Evolutionary conservation across 1,140 invertebrate species (phyloP).

Genomic region (Heliconius hewitsoni): DNA sequence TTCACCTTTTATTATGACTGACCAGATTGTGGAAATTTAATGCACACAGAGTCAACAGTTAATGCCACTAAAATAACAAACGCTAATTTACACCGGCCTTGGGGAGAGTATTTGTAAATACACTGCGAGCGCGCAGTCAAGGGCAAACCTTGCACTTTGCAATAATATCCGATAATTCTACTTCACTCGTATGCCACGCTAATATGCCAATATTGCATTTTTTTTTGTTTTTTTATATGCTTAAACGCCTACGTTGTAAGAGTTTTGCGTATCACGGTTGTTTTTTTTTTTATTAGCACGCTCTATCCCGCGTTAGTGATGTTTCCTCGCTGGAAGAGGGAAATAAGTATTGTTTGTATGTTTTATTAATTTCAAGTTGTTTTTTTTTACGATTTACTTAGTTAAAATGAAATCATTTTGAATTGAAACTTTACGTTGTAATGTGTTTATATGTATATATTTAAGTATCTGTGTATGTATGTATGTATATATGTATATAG

Average conservation of each 20-base stretch:
- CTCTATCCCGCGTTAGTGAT: no score
- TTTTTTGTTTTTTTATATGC: conserved; percentile 10
- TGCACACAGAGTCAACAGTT: not conserved
- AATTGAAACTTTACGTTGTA: no score
- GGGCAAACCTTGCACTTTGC: conserved; percentile 53
- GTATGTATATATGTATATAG: not conserved
- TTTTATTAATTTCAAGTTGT: no score
- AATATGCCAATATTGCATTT: conserved; percentile 12
- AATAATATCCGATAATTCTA: conserved; percentile 52
- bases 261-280: not conserved
- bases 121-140: conserved; percentile 44
- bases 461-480: not conserved
- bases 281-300: no score
- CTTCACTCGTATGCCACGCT: conserved; percentile 26
- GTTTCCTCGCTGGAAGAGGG: no score
- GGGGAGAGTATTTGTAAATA: conserved; percentile 45
- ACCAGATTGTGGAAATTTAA: not conserved
- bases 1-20: not conserved
- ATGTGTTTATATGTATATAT: not conserved
- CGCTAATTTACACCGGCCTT: conserved; percentile 45
- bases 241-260: not conserved
- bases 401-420: no score
- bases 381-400: no score
- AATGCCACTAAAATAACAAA: conserved; percentile 22
- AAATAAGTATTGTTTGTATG: no score